Evolutionary conservation across 2,888 invertebrate species (phyloP), one percentile per base, ranked within the genome.

Genomic region (Dione juno): DNA sequence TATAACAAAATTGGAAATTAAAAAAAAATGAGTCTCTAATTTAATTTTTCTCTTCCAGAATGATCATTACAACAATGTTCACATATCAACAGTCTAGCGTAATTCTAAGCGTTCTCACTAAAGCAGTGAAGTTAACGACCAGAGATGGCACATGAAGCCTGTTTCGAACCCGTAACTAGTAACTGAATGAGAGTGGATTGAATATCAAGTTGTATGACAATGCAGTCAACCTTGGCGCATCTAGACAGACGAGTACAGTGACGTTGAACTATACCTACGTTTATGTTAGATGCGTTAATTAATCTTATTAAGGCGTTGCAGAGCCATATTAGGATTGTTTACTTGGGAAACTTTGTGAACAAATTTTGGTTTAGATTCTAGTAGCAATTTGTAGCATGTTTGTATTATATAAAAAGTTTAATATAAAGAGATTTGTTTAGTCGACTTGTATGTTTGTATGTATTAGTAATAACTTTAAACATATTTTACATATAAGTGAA

Each of bases 221-320:
- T 66, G 73, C 63, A 66, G 77, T 77, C 76, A 66, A 58, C 77
- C 77, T 77, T 77, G 77, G 74, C 57, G 54, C 57, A 70, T 73
- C 70, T 73, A 71, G 74, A 74, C 66, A 41, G 70, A 71, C 71
- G 52, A 53, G 64, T 58, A 67, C 35, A n/a, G 66, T 63, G 59
- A 73, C 71, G 58, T 16, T 14, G 53, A 66, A 61, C 48, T 45
- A 53, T 66, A 53, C 66, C 61, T 68, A 28, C 28, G 28, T 28
- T 74, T 64, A 69, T 67, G 53, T 68, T 66, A 61, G 61, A 72
- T n/a, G 50, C 43, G 66, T 54, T 69, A 66, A 64, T 68, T 67
- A 58, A 52, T 43, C 14, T 40, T 28, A 50, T 59, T 67, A 16
- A n/a, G n/a, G n/a, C 28, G 28, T 3, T 37, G 7, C 10, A 5